phyloP scores from a whole-genome alignment of 2,888 invertebrate species.

The Ormyrus rosae region DNA sequence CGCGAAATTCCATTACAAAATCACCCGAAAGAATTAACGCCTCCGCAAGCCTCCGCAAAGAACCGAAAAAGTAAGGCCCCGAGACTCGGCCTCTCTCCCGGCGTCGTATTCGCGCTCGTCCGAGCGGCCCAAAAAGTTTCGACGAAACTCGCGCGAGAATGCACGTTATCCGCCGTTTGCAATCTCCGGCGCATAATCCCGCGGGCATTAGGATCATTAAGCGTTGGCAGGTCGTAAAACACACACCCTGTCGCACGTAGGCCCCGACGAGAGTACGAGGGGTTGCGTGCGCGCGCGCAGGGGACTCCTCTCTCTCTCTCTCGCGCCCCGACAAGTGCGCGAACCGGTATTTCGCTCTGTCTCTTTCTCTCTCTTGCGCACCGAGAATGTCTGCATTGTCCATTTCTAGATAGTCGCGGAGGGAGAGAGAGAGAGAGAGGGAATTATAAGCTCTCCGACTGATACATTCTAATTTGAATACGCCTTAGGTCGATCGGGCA shows the following conservation, averaged over 20 bases:
- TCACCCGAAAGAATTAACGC: no score
- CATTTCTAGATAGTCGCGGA: constrained; percentile 2
- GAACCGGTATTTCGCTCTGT: constrained; percentile 33
- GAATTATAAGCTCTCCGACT: constrained; percentile 40
- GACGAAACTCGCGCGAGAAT: constrained; percentile 7
- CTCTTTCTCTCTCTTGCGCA: neutral
- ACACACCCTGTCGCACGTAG: no score
- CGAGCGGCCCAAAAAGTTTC: no score
- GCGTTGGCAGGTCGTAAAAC: no score
- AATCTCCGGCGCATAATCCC: neutral
- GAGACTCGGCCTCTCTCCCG: no score
- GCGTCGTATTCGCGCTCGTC: no score
- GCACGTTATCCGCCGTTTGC: constrained; percentile 8
- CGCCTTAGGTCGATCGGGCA: constrained; percentile 44
- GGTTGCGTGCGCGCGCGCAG: constrained; percentile 3
- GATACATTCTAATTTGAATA: constrained; percentile 54
- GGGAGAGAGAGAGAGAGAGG: neutral
- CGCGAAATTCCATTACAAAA: no score
- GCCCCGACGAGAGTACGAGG: neutral
- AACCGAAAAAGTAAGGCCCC: no score
- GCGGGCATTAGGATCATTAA: neutral
- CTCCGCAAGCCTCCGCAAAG: no score
- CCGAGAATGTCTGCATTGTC: constrained; percentile 30
- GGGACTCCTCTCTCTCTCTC: neutral
- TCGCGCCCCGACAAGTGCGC: constrained; percentile 6